phyloP scores from a whole-genome alignment of 2,113 vertebrate genomes.

The Anseranas semipalmata region DNA sequence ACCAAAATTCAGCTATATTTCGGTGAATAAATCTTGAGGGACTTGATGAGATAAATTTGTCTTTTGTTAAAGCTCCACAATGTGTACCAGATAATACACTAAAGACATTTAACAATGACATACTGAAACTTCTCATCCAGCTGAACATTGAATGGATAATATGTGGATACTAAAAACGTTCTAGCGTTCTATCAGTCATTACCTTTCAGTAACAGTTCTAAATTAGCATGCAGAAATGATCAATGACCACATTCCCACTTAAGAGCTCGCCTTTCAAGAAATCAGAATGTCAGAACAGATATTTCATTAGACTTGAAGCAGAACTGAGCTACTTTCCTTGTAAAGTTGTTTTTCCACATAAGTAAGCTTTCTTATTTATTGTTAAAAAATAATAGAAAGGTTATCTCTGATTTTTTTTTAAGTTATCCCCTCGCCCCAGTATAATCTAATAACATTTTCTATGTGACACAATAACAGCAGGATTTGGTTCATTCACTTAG shows the following conservation, averaged over 20 bases:
- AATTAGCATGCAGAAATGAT: not conserved
- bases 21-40: not conserved
- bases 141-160: not conserved
- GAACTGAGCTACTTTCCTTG: not conserved
- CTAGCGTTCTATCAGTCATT: not conserved
- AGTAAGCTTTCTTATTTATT: not conserved
- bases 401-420: not conserved
- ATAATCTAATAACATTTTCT: not conserved
- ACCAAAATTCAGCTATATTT: not conserved
- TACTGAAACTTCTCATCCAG: not conserved
- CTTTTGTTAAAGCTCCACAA: not conserved
- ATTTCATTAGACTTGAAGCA: not conserved
- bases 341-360: not conserved
- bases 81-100: not conserved
- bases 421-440: rapidly evolving
- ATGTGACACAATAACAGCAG: not conserved
- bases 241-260: not conserved
- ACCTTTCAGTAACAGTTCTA: not conserved
- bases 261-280: not conserved
- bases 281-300: not conserved
- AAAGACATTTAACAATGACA: not conserved
- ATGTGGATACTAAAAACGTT: not conserved
- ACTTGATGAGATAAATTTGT: not conserved
- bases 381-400: not conserved
- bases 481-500: not conserved